Conservation (phyloP, 2,113 vertebrate genomes). For the Poeciliopsis retropinna region DNA sequence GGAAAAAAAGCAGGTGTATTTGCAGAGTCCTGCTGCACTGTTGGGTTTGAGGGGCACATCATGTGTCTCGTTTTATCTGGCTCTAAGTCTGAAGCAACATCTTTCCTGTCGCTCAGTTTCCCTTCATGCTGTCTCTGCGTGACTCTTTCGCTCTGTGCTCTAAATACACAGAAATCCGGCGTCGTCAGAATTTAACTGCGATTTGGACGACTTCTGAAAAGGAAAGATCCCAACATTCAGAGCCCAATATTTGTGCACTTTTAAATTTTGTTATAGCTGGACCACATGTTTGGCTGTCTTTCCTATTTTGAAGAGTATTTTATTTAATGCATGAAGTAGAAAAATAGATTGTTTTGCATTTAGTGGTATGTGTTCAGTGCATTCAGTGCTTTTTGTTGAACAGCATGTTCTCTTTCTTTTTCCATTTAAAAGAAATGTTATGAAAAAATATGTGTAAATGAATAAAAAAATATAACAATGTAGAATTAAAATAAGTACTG, state of each 20-base stretch:
- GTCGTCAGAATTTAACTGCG: constrained; percentile 9
- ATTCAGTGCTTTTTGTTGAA: not conserved
- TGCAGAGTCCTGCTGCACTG: constrained; percentile 52
- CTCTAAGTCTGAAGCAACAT: constrained; percentile 43
- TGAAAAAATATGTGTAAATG: not conserved
- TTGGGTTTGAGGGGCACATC: constrained; percentile 56
- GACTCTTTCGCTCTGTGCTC: constrained; percentile 25
- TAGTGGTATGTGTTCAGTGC: not conserved
- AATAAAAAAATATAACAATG: not conserved
- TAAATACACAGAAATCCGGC: constrained; percentile 9
- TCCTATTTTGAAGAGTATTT: not conserved
- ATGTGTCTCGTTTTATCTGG: constrained; percentile 60
- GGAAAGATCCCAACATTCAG: constrained; percentile 3
- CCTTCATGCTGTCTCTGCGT: constrained; percentile 36
- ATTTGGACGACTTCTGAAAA: constrained; percentile 9
- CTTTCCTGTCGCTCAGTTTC: constrained; percentile 41
- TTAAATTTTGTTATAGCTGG: too few species aligned
- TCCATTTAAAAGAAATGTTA: not conserved
- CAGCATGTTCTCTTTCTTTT: not conserved
- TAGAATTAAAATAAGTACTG: not conserved
- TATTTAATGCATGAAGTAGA: not conserved
- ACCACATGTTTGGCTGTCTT: not conserved
- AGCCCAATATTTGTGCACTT: not conserved
- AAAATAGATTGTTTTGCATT: not conserved
- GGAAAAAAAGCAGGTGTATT: constrained; percentile 52